A percentile compares a stretch with the other conserved stretches of the same genome.
Evolutionary conservation across 2,113 vertebrate genomes (phyloP).

Genomic region (Stercorarius parasiticus): DNA sequence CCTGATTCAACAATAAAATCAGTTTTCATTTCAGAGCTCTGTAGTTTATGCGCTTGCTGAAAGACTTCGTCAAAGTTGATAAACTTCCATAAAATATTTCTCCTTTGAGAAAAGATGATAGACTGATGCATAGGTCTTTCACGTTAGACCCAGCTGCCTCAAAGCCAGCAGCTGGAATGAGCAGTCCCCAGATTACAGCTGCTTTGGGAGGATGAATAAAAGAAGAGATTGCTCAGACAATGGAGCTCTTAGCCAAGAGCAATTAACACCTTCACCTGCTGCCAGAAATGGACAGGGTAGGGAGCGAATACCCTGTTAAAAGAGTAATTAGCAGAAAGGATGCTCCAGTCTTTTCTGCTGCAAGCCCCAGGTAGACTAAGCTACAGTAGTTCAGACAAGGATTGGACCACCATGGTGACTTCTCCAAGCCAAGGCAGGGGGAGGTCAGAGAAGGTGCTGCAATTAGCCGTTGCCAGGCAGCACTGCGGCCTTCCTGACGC

Average conservation of each 20-base stretch:
- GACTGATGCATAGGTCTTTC: neutral
- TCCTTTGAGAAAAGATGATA: neutral
- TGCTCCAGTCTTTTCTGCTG: neutral
- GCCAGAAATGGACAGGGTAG: neutral
- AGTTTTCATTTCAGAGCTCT: neutral
- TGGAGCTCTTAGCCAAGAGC: neutral
- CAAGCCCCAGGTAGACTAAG: neutral
- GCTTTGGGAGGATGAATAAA: neutral
- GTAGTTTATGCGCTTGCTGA: neutral
- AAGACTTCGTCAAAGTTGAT: neutral
- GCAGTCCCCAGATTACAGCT: neutral
- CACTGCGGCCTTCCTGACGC: accelerated
- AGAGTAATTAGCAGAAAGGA: neutral
- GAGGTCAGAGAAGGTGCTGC: neutral
- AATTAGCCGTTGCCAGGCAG: neutral
- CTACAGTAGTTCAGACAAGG: neutral
- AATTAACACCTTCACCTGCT: neutral
- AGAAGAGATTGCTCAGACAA: neutral
- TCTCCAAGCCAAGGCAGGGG: neutral
- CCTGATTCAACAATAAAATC: neutral
- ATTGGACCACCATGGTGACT: neutral
- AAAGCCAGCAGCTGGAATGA: neutral
- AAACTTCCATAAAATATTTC: neutral
- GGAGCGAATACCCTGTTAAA: neutral
- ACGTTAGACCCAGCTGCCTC: neutral